Evolutionary conservation across 2,113 vertebrate genomes (phyloP).

Genomic region (Hippolais icterina): DNA sequence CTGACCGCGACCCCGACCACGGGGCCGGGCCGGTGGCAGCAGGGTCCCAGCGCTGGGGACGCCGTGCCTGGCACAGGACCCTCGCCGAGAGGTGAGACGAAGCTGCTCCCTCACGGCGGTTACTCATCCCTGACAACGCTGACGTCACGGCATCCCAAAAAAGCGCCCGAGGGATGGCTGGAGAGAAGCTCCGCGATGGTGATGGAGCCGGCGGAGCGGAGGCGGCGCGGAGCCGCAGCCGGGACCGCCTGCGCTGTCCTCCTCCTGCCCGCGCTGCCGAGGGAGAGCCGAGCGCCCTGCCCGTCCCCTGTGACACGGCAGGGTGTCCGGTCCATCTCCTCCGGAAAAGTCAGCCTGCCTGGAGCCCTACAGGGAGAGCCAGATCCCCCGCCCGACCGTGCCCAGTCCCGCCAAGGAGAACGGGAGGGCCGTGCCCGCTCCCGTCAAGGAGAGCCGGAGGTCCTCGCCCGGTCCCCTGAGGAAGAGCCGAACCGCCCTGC

Average conservation of each 20-base stretch:
- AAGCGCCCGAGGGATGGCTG: not conserved
- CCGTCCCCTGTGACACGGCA: not conserved
- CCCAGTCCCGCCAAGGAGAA: not conserved
- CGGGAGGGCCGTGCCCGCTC: not conserved
- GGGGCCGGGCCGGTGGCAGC: fast-evolving
- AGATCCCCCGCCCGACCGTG: too few species aligned
- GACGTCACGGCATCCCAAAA: slow-evolving; percentile 65
- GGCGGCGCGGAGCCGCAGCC: not conserved
- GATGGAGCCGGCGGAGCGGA: not conserved
- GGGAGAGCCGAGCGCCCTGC: too few species aligned
- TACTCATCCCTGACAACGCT: slow-evolving; percentile 72
- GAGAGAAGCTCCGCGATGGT: not conserved
- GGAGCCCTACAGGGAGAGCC: not conserved
- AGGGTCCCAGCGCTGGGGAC: not conserved
- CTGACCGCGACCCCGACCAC: too few species aligned
- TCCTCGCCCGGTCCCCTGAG: not conserved
- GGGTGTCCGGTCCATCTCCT: too few species aligned
- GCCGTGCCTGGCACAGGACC: not conserved
- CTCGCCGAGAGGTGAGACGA: not conserved
- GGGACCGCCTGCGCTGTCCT: not conserved
- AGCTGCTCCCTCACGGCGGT: not conserved
- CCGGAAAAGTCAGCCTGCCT: too few species aligned
- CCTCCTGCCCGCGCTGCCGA: not conserved
- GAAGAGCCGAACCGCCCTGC: too few species aligned
- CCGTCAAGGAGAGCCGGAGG: not conserved